A percentile compares a stretch with the other conserved stretches of the same genome.
Conservation (phyloP, 2,113 vertebrate species). For the Microtus montanus region DNA sequence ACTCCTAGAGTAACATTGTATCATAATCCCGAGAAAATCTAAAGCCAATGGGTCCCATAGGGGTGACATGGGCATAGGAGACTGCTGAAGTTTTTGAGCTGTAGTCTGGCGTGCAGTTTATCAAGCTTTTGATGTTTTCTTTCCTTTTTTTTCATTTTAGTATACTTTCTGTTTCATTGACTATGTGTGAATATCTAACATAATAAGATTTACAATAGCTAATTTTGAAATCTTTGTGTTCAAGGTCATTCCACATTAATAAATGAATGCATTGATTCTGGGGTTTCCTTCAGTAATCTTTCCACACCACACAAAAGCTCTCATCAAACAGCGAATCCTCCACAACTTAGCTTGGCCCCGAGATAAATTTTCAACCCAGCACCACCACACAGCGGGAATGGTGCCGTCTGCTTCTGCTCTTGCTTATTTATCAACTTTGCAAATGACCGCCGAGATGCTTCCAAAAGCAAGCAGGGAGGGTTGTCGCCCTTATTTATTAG, state of each 20-base stretch:
- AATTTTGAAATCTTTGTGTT: background rate
- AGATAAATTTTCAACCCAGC: background rate
- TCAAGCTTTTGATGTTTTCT: background rate
- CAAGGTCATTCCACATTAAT: background rate
- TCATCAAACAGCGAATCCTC: background rate
- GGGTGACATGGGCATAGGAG: background rate
- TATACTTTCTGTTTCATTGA: conserved; percentile 14
- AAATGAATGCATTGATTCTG: background rate
- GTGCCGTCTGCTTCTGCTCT: background rate
- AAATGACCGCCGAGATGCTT: background rate
- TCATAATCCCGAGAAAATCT: background rate
- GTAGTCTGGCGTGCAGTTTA: background rate
- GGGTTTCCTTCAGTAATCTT: background rate
- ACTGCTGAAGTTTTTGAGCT: background rate
- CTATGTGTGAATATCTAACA: background rate
- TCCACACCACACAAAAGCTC: background rate
- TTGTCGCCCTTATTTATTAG: background rate
- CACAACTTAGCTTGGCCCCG: background rate
- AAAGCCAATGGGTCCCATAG: background rate
- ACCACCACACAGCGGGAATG: background rate
- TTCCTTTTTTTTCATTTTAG: background rate
- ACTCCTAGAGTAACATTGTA: background rate
- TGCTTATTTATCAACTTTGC: background rate
- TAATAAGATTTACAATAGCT: conserved; percentile 2
- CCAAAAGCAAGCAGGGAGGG: background rate